Evolutionary conservation across 2,888 invertebrate genomes (phyloP).

Genomic region (Dynastes maya): DNA sequence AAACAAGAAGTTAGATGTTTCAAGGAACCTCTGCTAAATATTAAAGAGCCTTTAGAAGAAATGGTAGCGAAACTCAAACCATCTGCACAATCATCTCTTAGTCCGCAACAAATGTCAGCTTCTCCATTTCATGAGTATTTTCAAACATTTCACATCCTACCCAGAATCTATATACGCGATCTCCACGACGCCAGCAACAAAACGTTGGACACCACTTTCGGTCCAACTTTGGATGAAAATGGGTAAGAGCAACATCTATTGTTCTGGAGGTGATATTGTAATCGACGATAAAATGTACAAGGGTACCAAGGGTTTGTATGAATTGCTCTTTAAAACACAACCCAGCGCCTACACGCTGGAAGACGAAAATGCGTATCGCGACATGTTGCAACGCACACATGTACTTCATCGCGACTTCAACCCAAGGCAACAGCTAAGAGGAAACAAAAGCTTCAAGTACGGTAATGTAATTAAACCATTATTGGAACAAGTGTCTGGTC

Average conservation of each 20-base stretch:
- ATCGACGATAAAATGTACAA: too few species aligned
- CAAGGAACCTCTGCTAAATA: not conserved
- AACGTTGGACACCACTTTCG: not conserved
- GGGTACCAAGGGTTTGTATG: conserved; percentile 43
- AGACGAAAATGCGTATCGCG: conserved; percentile 47
- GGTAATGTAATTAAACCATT: conserved; percentile 47
- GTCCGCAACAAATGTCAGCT: not conserved
- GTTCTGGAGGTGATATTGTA: too few species aligned
- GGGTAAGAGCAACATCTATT: conserved; percentile 11
- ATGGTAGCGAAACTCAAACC: not conserved
- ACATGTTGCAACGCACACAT: conserved; percentile 43
- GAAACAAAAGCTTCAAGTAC: not conserved
- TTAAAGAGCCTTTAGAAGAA: not conserved
- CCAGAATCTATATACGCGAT: conserved; percentile 1
- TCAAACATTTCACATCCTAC: not conserved
- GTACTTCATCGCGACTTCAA: conserved; percentile 41
- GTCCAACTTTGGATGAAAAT: conserved; percentile 14
- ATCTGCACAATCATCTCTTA: not conserved
- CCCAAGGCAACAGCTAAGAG: conserved; percentile 30
- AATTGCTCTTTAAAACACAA: conserved; percentile 51
- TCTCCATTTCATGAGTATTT: not conserved
- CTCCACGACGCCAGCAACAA: not conserved
- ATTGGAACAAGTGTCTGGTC: not conserved
- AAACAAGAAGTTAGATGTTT: not conserved
- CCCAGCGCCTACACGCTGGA: conserved; percentile 25